These are phyloP conservation scores for Pica pica DNA, from an alignment of 2,113 vertebrate genomes.

Conservation along the genomic window DNA sequence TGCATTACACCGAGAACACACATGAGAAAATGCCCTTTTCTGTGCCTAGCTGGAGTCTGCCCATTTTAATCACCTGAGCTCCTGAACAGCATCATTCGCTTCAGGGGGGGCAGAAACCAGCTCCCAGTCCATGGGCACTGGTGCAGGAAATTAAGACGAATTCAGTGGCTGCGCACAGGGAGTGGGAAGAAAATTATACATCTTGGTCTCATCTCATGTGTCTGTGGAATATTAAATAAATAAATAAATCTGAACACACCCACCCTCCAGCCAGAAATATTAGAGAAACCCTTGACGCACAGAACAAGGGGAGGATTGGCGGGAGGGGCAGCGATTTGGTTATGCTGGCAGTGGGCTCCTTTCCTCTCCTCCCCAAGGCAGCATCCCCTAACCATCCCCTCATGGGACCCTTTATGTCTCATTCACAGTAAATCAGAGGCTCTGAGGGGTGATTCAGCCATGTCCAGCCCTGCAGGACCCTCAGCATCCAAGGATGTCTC, in stretches of 20 bases:
- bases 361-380: background rate
- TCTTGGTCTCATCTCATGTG: background rate
- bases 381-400: background rate
- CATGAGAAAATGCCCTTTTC: background rate
- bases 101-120: background rate
- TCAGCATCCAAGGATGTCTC: background rate
- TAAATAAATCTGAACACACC: background rate
- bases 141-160: slow-evolving; percentile 35
- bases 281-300: background rate
- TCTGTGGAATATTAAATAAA: background rate
- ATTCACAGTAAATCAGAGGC: background rate
- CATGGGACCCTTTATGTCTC: background rate
- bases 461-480: background rate
- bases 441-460: background rate
- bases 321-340: background rate
- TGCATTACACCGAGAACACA: background rate
- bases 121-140: background rate
- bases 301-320: background rate
- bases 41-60: background rate
- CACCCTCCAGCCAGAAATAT: background rate
- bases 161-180: background rate
- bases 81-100: background rate
- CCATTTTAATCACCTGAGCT: background rate
- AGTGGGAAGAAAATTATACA: background rate
- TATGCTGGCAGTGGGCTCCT: background rate